Base-by-base conservation (phyloP, 2,888 invertebrate genomes). In the Archaeoteleia sp. region DNA sequence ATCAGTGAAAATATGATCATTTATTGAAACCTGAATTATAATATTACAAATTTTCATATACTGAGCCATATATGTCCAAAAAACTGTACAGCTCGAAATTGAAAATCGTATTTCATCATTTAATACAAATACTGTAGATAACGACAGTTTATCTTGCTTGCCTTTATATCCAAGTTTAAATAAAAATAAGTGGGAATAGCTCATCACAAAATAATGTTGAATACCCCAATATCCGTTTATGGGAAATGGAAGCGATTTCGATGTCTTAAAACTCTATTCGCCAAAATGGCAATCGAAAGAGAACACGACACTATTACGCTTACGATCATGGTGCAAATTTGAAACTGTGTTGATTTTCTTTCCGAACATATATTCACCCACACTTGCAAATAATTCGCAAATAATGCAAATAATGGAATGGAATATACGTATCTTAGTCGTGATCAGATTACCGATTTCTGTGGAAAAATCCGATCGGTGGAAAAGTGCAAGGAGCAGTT, bases 401-500 rank as follows among this genome's bases (percentile, higher is more conserved):
- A 30, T 45, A 10, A 5, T 32, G 25, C 6, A 40, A 32, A 29
- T 34, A 20, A 46, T 51, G 14, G 10, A 14, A 9, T 46, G 13
- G 48, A 35, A 30, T 46, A 29, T 49, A 37, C 39, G 58, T 20
- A 65, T 60, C 58, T 66, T 48, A 54, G 43, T 58, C 48, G 37
- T 30, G 58, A 66, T 66, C 58, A 65, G 51, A 32, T 39, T 23
- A 15, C 57, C 45, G 51, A 42, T 65, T 45, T 51, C 39, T n/a
- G 57, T 43, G 57, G 51, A 65, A 65, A 65, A 20, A n/a, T 61
- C 66, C 43, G 61, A 57, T 51, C 40, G 35, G 57, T 15, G 32
- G 53, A 67, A 67, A 67, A 68, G 48, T 63, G 62, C 68, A 68
- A 63, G 55, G 20, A 63, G 58, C 63, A 62, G 49, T 68, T 63